Evolutionary conservation across 2,797 vertebrate genomes (phyloP).

Genomic region (Bradypodion pumilum): DNA sequence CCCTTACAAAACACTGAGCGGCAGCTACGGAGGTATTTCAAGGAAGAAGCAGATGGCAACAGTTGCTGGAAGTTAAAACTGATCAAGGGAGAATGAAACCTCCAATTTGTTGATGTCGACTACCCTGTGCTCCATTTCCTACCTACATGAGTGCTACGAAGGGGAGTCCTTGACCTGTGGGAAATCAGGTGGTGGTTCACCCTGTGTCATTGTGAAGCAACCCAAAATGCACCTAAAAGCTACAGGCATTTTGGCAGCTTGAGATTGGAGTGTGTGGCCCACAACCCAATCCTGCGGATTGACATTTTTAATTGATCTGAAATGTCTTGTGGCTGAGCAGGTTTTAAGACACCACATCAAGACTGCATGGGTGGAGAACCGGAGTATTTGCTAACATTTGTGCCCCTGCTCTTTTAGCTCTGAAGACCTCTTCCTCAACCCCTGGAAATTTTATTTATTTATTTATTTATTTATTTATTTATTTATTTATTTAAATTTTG

Average conservation of each 20-base stretch:
- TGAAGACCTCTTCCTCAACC: too few species aligned
- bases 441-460: too few species aligned
- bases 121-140: not conserved
- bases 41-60: not conserved
- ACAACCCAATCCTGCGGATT: not conserved
- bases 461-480: too few species aligned
- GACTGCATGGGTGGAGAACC: not conserved
- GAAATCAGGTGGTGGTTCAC: not conserved
- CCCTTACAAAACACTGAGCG: too few species aligned
- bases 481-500: too few species aligned
- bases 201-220: too few species aligned
- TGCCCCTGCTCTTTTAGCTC: not conserved
- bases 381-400: not conserved
- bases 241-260: not conserved
- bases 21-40: too few species aligned
- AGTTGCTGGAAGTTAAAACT: not conserved
- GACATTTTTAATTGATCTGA: not conserved
- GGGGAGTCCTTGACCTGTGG: not conserved
- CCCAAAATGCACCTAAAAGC: too few species aligned
- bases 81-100: not conserved
- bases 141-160: not conserved
- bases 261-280: not conserved
- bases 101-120: not conserved
- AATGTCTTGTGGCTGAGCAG: not conserved
- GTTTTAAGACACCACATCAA: too few species aligned